A percentile compares a stretch with the other conserved stretches of the same genome.
phyloP scores from a whole-genome alignment of 2,888 invertebrate genomes.

The Gastrophysa polygoni region DNA sequence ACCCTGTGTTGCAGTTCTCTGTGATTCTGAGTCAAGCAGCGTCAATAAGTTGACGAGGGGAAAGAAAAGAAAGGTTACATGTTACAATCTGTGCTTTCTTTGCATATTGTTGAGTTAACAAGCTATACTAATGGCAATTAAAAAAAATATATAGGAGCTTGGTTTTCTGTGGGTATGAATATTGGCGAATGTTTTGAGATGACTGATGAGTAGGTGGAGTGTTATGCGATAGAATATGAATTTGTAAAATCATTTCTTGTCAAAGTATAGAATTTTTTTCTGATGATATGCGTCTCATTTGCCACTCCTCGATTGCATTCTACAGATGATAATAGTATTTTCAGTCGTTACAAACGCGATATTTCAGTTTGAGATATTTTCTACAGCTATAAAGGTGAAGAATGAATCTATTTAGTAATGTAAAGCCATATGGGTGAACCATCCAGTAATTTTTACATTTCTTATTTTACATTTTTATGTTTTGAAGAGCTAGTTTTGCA shows the following conservation, averaged over 20 bases:
- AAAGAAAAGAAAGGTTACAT: slow-evolving; percentile 23
- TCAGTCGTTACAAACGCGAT: no score
- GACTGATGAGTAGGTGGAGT: slow-evolving; percentile 38
- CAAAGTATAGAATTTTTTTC: slow-evolving; percentile 62
- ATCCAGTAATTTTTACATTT: no score
- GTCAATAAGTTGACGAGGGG: neutral
- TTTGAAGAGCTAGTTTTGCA: no score
- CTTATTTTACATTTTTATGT: no score
- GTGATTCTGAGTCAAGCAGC: slow-evolving; percentile 18
- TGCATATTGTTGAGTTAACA: slow-evolving; percentile 55
- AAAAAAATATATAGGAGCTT: slow-evolving; percentile 57
- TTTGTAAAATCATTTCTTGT: slow-evolving; percentile 65
- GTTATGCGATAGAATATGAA: slow-evolving; percentile 58
- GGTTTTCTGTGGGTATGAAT: slow-evolving; percentile 55
- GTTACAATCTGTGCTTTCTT: slow-evolving; percentile 46
- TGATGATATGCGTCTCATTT: slow-evolving; percentile 38
- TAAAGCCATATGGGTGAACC: no score
- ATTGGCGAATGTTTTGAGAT: slow-evolving; percentile 19
- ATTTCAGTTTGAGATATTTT: no score
- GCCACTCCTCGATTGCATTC: neutral
- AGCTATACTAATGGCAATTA: slow-evolving; percentile 58
- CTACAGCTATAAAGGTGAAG: no score
- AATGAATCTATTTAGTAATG: no score
- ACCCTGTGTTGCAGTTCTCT: slow-evolving; percentile 16
- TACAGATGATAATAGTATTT: no score